These are phyloP conservation scores for Amphiprion clarkii DNA, from an alignment of 2,797 vertebrate genomes.

Conservation along the genomic window DNA sequence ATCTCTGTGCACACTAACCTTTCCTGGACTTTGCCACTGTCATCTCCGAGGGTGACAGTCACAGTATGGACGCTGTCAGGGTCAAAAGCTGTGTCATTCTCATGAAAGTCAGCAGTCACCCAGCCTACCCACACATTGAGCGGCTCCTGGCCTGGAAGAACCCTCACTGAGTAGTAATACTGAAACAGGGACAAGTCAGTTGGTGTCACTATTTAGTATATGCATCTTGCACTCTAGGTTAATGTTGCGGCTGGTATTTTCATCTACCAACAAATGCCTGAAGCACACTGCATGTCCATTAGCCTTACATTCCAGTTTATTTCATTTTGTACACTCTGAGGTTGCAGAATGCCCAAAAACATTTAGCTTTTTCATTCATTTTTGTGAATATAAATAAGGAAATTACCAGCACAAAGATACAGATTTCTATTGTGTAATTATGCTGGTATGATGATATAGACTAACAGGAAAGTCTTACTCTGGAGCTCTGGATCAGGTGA, in stretches of 20 bases:
- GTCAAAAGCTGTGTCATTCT: conserved; percentile 88
- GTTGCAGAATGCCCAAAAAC: not conserved
- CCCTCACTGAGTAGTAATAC: conserved; percentile 95
- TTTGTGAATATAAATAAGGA: not conserved
- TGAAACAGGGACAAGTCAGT: conserved; percentile 70
- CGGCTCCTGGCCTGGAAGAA: conserved; percentile 94
- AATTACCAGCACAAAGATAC: not conserved
- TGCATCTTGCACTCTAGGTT: not conserved
- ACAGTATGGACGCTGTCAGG: conserved; percentile 89
- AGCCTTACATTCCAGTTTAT: conserved; percentile 2
- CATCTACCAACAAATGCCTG: not conserved
- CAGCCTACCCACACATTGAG: conserved; percentile 96
- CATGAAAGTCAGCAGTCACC: conserved; percentile 95
- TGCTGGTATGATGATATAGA: not conserved
- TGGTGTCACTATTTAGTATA: conserved; percentile 33
- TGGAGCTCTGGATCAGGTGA: conserved; percentile 90
- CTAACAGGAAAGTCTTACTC: conserved; percentile 78
- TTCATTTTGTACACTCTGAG: not conserved
- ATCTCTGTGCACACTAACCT: conserved; percentile 84
- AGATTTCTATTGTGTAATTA: not conserved
- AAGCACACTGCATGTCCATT: not conserved
- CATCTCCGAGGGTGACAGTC: conserved; percentile 94
- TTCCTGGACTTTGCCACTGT: conserved; percentile 95
- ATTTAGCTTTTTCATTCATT: not conserved
- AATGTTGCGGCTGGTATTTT: conserved; percentile 14